Percentiles rank a stretch among this genome's conserved stretches.
Conservation (phyloP, 1,140 invertebrate genomes). For the Bicyclus anynana region DNA sequence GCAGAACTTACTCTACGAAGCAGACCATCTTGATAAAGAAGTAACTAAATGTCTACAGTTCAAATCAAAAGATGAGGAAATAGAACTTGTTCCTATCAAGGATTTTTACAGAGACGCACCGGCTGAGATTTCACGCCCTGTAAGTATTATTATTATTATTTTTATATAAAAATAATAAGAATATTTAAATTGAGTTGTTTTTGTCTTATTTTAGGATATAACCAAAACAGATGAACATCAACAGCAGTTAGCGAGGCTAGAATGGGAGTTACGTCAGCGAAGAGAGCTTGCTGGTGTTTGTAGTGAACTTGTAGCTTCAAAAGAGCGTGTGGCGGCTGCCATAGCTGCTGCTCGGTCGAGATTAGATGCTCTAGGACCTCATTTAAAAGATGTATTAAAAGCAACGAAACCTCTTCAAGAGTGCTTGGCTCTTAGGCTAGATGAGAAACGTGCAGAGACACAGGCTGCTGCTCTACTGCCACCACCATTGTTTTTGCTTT, state of each 20-base stretch:
- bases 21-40: conserved; percentile 95
- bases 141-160: conserved; percentile 53
- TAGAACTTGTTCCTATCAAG: conserved; percentile 90
- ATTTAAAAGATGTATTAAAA: conserved; percentile 81
- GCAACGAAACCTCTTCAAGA: conserved; percentile 94
- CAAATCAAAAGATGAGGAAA: conserved; percentile 96
- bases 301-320: conserved; percentile 85
- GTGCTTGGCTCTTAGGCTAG: conserved; percentile 88
- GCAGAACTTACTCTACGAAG: conserved; percentile 97
- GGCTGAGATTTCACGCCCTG: conserved; percentile 82
- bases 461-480: conserved; percentile 85
- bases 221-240: conserved; percentile 87
- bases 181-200: not conserved
- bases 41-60: conserved; percentile 96
- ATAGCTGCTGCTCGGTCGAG: conserved; percentile 89
- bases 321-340: conserved; percentile 85
- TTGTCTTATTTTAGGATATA: conserved; percentile 75
- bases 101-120: conserved; percentile 93
- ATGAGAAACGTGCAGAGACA: conserved; percentile 86
- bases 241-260: conserved; percentile 89
- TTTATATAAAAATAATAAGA: not conserved
- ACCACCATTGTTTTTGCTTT: conserved; percentile 91
- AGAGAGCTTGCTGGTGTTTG: conserved; percentile 89
- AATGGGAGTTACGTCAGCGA: conserved; percentile 95
- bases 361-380: conserved; percentile 89